Conservation (phyloP, 2,797 vertebrate genomes). For the Typhlichthys eigenmanni region DNA sequence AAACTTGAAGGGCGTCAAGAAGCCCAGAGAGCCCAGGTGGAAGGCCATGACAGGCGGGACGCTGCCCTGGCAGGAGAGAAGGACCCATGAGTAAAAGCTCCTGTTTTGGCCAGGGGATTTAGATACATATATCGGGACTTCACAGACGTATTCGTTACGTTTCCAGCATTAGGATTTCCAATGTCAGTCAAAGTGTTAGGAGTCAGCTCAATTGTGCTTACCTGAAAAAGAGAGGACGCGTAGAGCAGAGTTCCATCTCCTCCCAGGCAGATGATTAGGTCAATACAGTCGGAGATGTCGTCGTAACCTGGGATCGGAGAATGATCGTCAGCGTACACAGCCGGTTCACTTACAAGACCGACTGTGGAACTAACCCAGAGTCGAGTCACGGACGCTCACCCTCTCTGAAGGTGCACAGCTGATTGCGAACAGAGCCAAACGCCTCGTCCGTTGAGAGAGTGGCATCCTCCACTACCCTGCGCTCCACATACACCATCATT, state of each 20-base stretch:
- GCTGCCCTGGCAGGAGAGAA: slow-evolving; percentile 64
- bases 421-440: slow-evolving; percentile 77
- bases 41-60: slow-evolving; percentile 85
- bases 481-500: slow-evolving; percentile 84
- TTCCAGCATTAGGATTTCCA: no score
- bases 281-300: slow-evolving; percentile 82
- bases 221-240: slow-evolving; percentile 84
- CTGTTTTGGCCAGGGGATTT: no score
- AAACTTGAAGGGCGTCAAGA: slow-evolving; percentile 83
- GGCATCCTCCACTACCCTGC: slow-evolving; percentile 78
- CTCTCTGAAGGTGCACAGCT: slow-evolving; percentile 83
- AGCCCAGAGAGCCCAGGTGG: slow-evolving; percentile 81
- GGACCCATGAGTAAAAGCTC: not conserved
- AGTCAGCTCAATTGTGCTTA: slow-evolving; percentile 29
- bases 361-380: no score
- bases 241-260: slow-evolving; percentile 83
- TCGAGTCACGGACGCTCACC: slow-evolving; percentile 54
- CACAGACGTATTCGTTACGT: no score
- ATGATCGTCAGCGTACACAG: no score
- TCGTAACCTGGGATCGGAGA: slow-evolving; percentile 70
- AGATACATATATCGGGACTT: no score
- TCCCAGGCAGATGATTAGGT: slow-evolving; percentile 83
- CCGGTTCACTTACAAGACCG: no score
- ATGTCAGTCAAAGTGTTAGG: not conserved
- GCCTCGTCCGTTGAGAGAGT: slow-evolving; percentile 73